Evolutionary conservation across 2,888 invertebrate species (phyloP).

Genomic region (Dinocampus coccinellae): DNA sequence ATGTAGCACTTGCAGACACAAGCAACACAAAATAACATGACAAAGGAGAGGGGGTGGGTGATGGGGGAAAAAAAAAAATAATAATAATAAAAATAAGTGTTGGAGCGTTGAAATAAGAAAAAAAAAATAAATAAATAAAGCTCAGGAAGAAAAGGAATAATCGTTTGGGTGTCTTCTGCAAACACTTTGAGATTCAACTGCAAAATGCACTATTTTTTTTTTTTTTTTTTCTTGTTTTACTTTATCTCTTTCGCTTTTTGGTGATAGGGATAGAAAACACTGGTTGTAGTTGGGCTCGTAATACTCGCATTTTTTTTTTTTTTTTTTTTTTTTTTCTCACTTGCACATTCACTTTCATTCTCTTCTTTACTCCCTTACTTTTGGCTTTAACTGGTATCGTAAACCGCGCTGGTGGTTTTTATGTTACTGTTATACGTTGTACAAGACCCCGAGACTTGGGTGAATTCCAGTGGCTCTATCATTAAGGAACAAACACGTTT

Average conservation of each 20-base stretch:
- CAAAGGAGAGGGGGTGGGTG: no score
- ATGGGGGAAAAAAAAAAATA: no score
- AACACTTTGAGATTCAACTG: neutral
- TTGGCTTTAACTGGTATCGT: constrained; percentile 29
- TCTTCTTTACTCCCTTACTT: neutral
- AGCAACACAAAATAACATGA: no score
- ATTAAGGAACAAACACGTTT: constrained; percentile 32
- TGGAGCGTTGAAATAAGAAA: neutral
- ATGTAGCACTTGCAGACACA: no score
- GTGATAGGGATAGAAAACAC: no score
- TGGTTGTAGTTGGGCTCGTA: no score
- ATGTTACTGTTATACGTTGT: constrained; percentile 29
- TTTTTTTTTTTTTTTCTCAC: neutral
- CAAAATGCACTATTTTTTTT: neutral
- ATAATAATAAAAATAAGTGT: no score
- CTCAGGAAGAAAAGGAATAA: constrained; percentile 1
- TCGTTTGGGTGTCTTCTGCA: constrained; percentile 21
- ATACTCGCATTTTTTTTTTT: constrained; percentile 16
- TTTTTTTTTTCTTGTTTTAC: no score
- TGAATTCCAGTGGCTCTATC: constrained; percentile 25
- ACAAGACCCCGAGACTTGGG: constrained; percentile 7
- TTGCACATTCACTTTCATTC: constrained; percentile 19
- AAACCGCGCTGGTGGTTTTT: constrained; percentile 33
- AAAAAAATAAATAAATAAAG: constrained; percentile 19
- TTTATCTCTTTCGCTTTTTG: no score